Conservation (phyloP, 37 sponge, comb jelly and placozoan species). For the Corticium candelabrum region DNA sequence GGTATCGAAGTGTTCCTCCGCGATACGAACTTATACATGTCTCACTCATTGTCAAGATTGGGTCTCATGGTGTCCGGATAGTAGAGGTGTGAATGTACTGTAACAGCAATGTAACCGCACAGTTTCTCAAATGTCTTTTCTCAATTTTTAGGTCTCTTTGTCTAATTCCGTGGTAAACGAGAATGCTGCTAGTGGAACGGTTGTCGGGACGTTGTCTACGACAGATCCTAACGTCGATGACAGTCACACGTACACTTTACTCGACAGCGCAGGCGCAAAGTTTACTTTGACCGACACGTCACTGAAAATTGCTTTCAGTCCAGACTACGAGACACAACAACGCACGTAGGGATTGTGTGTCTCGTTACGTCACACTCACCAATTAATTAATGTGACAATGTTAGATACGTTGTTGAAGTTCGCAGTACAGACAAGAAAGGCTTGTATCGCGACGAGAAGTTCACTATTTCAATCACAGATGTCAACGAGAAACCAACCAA, state of each 20-base stretch:
- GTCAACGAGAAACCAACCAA: conserved; percentile 2
- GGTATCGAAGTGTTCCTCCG: too few species aligned
- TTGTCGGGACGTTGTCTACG: conserved; percentile 5
- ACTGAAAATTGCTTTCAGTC: background rate
- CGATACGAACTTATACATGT: too few species aligned
- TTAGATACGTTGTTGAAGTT: background rate
- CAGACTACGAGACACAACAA: background rate
- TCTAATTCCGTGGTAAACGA: background rate
- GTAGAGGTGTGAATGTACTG: too few species aligned
- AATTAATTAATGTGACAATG: too few species aligned
- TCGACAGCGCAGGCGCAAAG: background rate
- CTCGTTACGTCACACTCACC: too few species aligned
- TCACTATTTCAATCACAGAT: background rate
- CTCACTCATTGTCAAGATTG: too few species aligned
- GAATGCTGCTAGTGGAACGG: background rate
- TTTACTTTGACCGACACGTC: background rate
- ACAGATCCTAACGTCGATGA: background rate
- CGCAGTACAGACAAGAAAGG: background rate
- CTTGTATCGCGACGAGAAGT: background rate
- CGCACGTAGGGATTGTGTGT: background rate
- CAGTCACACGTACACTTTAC: background rate
- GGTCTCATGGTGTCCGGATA: too few species aligned
- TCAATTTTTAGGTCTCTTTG: background rate
- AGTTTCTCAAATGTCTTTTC: too few species aligned
- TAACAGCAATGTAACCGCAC: too few species aligned